Evolutionary conservation across 2,888 invertebrate genomes (phyloP).

Genomic region (Ischnus inquisitorius): DNA sequence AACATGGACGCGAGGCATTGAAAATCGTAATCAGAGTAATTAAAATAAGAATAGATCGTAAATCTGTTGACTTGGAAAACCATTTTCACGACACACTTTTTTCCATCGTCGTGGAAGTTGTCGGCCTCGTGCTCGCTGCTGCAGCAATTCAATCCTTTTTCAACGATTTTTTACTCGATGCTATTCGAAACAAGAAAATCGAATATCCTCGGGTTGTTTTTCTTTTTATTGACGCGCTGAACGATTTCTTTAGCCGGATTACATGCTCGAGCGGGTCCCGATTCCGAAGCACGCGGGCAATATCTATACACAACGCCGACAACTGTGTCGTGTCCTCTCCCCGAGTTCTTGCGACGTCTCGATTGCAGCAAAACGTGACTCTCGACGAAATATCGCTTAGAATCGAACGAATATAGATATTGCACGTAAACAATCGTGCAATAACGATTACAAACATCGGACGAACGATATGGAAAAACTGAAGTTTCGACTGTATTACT

Average conservation of each 20-base stretch:
- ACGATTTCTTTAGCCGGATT: neutral
- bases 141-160: slow-evolving; percentile 7
- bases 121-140: slow-evolving; percentile 1
- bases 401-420: neutral
- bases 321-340: slow-evolving; percentile 7
- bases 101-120: neutral
- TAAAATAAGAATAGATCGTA: neutral
- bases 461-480: neutral
- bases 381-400: neutral
- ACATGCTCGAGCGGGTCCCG: slow-evolving; percentile 10
- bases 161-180: slow-evolving; percentile 5
- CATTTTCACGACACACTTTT: neutral
- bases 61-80: neutral
- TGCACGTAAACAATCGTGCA: slow-evolving; percentile 1
- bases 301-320: neutral
- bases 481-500: neutral
- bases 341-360: neutral
- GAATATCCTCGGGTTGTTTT: neutral
- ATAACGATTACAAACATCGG: neutral
- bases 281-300: neutral
- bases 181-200: neutral
- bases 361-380: slow-evolving; percentile 13
- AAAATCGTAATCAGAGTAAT: slow-evolving; percentile 7
- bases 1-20: neutral
- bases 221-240: neutral